A percentile compares a stretch with the other conserved stretches of the same genome.
phyloP scores from a whole-genome alignment of 2,888 invertebrate genomes.

The Dicyrtoma fusca region DNA sequence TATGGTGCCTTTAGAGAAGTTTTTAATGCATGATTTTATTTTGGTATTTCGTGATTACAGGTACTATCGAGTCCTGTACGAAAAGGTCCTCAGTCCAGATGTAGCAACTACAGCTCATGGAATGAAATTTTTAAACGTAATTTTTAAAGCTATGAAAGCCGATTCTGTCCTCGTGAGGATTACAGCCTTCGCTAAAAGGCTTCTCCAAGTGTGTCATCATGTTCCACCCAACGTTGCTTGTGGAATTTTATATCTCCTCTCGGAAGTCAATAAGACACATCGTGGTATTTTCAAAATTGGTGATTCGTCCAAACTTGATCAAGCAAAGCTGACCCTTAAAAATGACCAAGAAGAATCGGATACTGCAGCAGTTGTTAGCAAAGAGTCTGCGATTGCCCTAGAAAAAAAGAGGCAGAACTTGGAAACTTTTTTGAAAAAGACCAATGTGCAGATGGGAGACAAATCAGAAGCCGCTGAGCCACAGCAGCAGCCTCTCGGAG shows the following conservation, averaged over 20 bases:
- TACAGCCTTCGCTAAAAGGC: conserved; percentile 82
- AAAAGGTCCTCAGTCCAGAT: conserved; percentile 78
- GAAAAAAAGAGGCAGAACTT: conserved; percentile 37
- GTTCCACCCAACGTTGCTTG: conserved; percentile 78
- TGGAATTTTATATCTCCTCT: conserved; percentile 78
- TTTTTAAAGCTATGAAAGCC: conserved; percentile 80
- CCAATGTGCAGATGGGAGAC: conserved; percentile 38
- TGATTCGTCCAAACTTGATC: conserved; percentile 17
- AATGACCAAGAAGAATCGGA: conserved; percentile 54
- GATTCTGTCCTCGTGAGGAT: conserved; percentile 75
- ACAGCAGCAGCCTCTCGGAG: background rate
- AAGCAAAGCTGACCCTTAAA: conserved; percentile 32
- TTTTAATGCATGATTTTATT: background rate
- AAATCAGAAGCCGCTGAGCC: background rate
- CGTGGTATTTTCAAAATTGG: conserved; percentile 44
- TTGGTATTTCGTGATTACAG: conserved; percentile 59
- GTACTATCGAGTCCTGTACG: conserved; percentile 87
- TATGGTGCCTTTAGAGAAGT: too few species aligned
- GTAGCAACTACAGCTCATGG: conserved; percentile 71
- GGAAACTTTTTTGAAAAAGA: conserved; percentile 60
- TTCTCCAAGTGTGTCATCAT: conserved; percentile 73
- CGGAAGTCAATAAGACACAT: conserved; percentile 63
- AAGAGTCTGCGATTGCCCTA: conserved; percentile 21
- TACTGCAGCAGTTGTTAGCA: conserved; percentile 30
- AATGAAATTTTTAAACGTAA: conserved; percentile 76